A percentile compares a stretch with the other conserved stretches of the same genome.
Conservation (phyloP, 2,797 vertebrate genomes). For the Pterois miles region DNA sequence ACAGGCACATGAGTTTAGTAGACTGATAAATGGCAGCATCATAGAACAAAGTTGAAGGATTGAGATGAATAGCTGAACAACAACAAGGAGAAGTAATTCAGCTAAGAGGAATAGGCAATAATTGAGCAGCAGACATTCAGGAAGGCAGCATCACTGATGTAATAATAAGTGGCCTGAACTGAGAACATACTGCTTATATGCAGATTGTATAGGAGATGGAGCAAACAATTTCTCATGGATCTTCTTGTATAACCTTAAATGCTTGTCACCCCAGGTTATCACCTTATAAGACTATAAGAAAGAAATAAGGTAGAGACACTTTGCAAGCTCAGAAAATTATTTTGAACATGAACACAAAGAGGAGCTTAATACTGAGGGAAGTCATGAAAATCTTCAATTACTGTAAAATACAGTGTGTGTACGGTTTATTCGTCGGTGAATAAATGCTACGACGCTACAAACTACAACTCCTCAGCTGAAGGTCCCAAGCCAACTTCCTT, state of each 20-base stretch:
- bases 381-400: conserved; percentile 55
- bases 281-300: not conserved
- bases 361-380: conserved; percentile 40
- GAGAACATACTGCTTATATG: not conserved
- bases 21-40: not conserved
- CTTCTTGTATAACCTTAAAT: not conserved
- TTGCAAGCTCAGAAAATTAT: not conserved
- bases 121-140: not conserved
- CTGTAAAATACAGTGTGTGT: too few relatives aligned
- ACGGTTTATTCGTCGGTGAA: too few relatives aligned
- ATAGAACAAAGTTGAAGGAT: not conserved
- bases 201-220: not conserved
- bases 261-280: not conserved
- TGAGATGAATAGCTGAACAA: conserved; percentile 5
- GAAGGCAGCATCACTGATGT: not conserved
- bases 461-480: too few relatives aligned
- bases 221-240: not conserved
- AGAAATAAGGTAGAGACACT: not conserved
- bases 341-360: conserved; percentile 22
- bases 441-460: too few relatives aligned
- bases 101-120: not conserved
- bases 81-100: not conserved
- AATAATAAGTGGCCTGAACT: conserved; percentile 3
- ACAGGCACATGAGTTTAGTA: not conserved
- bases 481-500: too few relatives aligned